phyloP scores from a whole-genome alignment of 2,888 invertebrate species.

The Acleris laterana region DNA sequence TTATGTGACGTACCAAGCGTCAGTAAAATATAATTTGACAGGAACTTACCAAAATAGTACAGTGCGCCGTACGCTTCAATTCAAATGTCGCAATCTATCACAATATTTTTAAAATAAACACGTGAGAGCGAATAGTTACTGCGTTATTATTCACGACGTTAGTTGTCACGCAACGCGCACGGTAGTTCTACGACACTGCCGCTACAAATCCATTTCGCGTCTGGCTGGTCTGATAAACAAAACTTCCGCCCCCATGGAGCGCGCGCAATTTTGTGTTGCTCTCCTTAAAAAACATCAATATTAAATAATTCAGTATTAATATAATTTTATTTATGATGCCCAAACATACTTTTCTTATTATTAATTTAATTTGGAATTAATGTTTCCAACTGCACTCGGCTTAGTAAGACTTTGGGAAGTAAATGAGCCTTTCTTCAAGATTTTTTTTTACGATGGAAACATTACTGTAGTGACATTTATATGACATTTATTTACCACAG shows the following conservation, averaged over 20 bases:
- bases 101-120: constrained; percentile 35
- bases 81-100: constrained; percentile 22
- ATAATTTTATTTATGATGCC: too few species aligned
- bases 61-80: constrained; percentile 18
- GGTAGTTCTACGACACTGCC: constrained; percentile 54
- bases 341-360: too few species aligned
- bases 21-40: constrained; percentile 17
- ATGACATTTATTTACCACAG: constrained; percentile 40
- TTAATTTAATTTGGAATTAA: too few species aligned
- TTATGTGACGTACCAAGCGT: constrained; percentile 1
- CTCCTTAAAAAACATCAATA: constrained; percentile 1
- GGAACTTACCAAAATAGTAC: constrained; percentile 25
- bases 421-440: background rate
- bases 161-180: constrained; percentile 57
- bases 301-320: too few species aligned
- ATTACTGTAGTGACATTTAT: constrained; percentile 6
- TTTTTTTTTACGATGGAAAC: constrained; percentile 16
- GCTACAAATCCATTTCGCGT: constrained; percentile 47
- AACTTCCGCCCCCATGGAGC: constrained; percentile 72
- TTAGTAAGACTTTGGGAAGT: background rate
- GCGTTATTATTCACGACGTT: constrained; percentile 47
- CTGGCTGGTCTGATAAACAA: constrained; percentile 72
- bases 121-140: constrained; percentile 30
- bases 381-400: background rate
- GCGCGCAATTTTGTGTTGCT: constrained; percentile 74